Evolutionary conservation across 2,797 vertebrate species (phyloP), one percentile per base, ranked within the genome.

Genomic region (Intellagama lesueurii): DNA sequence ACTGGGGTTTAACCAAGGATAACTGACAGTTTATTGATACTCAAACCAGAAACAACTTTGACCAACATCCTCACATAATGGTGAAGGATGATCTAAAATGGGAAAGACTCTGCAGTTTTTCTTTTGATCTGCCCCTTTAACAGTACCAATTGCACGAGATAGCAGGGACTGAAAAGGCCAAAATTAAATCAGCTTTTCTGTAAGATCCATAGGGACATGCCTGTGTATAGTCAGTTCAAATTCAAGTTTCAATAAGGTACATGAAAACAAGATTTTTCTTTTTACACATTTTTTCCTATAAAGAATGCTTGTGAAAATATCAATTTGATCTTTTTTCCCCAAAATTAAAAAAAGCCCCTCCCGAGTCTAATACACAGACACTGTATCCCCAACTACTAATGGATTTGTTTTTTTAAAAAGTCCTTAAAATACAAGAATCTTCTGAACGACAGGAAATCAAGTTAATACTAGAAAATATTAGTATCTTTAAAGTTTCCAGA

Each of bases 11-110:
- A 68, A 82, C 60, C 40, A 78, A 70, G 82, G 88, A 68, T 44
- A 86, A 90, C 79, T 44, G 79, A 86, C 49, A 80, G 84, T 81
- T 90, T 90, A 90, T 90, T 90, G 72, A 86, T n/a, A 72, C 66
- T 86, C 83, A 81, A 86, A 76, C 52, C 70, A 76, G 78, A 86
- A 90, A 86, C 72, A 82, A 76, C 32, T 77, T 69, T 82, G 60
- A 86, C 44, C 26, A 87, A 82, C 70, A 56, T 47, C 64, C 79
- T 79, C 32, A 77, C 69, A 68, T n/a, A 69, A 86, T 69, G 32
- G 44, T 44, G 47, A 76, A 77, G 47, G 72, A 69, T 81, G 69
- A 81, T 40, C 83, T 69, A 86, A 82, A 84, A 44, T 35, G 49
- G 76, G 75, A 32, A 68, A 69, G 84, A 70, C 64, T 80, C 66